Base-by-base conservation (phyloP, 2,113 vertebrate species). In the Loxodonta africana region DNA sequence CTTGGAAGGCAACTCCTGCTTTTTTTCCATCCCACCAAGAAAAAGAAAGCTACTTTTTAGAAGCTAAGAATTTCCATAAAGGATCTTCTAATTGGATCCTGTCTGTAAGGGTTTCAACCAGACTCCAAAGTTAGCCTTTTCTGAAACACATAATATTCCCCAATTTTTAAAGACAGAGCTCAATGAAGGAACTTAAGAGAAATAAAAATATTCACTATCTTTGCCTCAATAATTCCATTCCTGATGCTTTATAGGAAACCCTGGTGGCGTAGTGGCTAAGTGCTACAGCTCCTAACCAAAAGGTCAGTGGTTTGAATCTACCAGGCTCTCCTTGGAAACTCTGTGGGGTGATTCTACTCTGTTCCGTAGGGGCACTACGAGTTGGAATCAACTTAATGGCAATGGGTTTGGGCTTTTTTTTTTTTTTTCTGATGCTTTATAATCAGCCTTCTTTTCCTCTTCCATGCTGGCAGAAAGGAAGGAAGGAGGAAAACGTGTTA, bases 211-310 rank as follows among this genome's bases (percentile, higher is more conserved):
- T 30, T 44, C 26, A 3, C 89, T 85, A 25, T 67, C 41, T 93
- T 92, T 53, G 28, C 63, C 67, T 95, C 90, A 84, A 28, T 73
- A 91, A 88, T 95, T 80, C 5, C 8, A 77, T 84, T 93, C 33
- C 82, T 21, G 10, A 33, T 81, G 20, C 44, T 88, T 95, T 67
- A 73, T 78, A 89, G 37, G 37, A 37, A 37, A 37, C 37, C 37
- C 37, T 37, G 37, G 37, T 37, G 37, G 37, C 37, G 37, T 37
- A 37, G 37, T 37, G 37, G 37, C 37, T 37, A 37, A 37, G 37
- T 37, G 37, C 37, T 37, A 37, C 37, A 37, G 37, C 37, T 37
- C 37, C 37, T 37, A 37, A 37, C 37, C 37, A 37, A 37, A 37
- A 37, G 37, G 37, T 37, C 37, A 37, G 37, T 37, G 37, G 37